Evolutionary conservation across 2,113 vertebrate genomes (phyloP), one percentile per base, ranked within the genome.

Genomic region (Excalfactoria chinensis): DNA sequence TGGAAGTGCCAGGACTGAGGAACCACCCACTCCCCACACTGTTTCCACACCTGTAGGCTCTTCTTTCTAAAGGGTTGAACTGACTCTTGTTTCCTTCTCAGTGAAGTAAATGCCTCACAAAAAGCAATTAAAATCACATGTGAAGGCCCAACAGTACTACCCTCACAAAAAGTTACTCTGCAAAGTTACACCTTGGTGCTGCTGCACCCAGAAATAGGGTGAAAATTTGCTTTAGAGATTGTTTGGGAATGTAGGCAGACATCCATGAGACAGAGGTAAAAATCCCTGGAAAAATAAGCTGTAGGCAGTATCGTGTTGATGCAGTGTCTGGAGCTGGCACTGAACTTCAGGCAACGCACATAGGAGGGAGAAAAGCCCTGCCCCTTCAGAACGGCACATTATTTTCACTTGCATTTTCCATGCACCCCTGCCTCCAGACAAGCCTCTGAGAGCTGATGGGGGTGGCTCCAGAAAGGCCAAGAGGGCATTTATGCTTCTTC

Each of bases 221-320:
- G 71, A 58, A 82, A 66, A n/a, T 81, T 82, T 66, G 53, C 48
- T 30, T 35, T 40, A 43, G 30, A 26, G 23, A 68, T 82, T 84
- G 53, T 84, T 89, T 58, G 58, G 62, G 41, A 93, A 93, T 30
- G 67, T 78, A 76, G 59, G 59, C 67, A 76, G 89, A 79, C 2
- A 2, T 41, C 34, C 40, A 23, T 0, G 0, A 90, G 35, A 59
- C n/a, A 78, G 51, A 67, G 35, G 17, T 0, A 26, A 58, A 81
- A 72, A 12, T 0, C 0, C 1, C 35, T 78, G 78, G 41, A 73
- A 91, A 89, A 95, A 91, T 73, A 91, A 95, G 91, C 68, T 76
- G 21, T 37, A 88, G 71, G 73, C 71, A 87, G 62, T 76, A 49
- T 72, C 37, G 49, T 82, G 73, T 70, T 91, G 71, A 80, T 41